Evolutionary conservation across 2,888 invertebrate species (phyloP).

Genomic region (Pterostichus madidus): DNA sequence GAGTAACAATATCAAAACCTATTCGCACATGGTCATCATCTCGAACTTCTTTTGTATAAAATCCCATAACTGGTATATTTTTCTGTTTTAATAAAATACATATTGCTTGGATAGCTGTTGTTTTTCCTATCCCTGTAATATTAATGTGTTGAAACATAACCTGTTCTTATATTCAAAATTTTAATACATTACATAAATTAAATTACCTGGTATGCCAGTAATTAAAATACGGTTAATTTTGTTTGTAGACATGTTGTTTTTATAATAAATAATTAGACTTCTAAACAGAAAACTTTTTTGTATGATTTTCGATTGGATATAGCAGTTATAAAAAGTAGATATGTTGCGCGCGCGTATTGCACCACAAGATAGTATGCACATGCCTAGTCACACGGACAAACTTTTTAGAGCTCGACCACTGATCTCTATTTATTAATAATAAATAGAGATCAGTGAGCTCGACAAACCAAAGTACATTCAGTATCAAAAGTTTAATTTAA

Average conservation of each 20-base stretch:
- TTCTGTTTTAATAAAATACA: slow-evolving; percentile 74
- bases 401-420: too few species aligned
- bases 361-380: too few species aligned
- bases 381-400: too few species aligned
- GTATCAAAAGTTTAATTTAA: too few species aligned
- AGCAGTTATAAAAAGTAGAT: too few species aligned
- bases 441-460: too few species aligned
- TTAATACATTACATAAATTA: background rate
- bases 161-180: background rate
- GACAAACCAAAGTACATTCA: too few species aligned
- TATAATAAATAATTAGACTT: too few species aligned
- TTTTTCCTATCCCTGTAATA: slow-evolving; percentile 83
- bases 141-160: background rate
- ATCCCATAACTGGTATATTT: slow-evolving; percentile 77
- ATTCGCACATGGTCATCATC: slow-evolving; percentile 75
- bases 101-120: slow-evolving; percentile 81
- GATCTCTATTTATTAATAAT: too few species aligned
- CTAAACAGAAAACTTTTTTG: too few species aligned
- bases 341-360: too few species aligned
- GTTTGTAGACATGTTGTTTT: slow-evolving; percentile 3
- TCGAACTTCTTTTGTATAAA: slow-evolving; percentile 84
- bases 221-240: slow-evolving; percentile 68
- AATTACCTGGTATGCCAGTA: slow-evolving; percentile 69
- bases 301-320: too few species aligned
- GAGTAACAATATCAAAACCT: slow-evolving; percentile 83